Conservation (phyloP, 2,113 vertebrate species). For the Bungarus multicinctus region DNA sequence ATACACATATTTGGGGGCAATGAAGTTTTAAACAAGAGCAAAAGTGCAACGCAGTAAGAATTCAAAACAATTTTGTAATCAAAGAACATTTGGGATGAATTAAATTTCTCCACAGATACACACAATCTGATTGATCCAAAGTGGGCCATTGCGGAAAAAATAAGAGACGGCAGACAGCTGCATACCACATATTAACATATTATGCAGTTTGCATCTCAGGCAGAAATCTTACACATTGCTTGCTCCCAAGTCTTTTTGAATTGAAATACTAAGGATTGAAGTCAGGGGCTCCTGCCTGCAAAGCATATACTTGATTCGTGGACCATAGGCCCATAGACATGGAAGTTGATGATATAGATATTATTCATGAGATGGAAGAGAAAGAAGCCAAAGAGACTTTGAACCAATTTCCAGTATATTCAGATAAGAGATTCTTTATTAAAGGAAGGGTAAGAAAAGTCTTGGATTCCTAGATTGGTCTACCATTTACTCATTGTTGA, state of each 20-base stretch:
- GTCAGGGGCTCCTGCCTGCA: background rate
- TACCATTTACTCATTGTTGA: background rate
- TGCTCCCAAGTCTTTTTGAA: background rate
- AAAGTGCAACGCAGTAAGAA: background rate
- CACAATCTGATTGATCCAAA: background rate
- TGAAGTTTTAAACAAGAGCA: background rate
- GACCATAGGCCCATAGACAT: background rate
- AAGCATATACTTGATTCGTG: background rate
- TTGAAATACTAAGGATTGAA: background rate
- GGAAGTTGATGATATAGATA: background rate
- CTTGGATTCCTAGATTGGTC: background rate
- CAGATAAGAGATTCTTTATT: background rate
- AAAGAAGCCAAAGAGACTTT: background rate
- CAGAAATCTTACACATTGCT: background rate
- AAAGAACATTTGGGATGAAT: background rate
- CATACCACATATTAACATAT: background rate
- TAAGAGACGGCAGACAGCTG: background rate
- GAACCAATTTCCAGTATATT: background rate
- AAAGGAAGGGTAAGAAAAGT: background rate
- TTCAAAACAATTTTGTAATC: background rate
- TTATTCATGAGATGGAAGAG: background rate
- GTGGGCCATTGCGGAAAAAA: background rate
- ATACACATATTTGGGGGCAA: background rate
- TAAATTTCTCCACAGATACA: background rate
- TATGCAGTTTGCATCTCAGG: background rate